Percentiles rank a stretch among this genome's conserved stretches.
phyloP scores from a whole-genome alignment of 2,113 vertebrate species.

The Crypturellus undulatus region DNA sequence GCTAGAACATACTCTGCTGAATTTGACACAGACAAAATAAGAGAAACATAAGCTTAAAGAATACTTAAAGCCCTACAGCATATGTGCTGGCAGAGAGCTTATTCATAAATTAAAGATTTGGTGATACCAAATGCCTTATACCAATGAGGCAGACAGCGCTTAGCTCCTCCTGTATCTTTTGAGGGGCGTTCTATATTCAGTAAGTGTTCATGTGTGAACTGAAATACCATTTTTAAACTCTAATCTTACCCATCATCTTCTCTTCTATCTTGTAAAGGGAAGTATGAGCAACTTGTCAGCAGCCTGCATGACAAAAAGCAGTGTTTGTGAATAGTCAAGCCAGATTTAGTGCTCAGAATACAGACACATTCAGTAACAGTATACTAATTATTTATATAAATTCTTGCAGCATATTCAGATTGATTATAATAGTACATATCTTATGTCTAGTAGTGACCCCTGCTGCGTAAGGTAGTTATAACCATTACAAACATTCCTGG shows the following conservation, averaged over 20 bases:
- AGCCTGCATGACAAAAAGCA: background rate
- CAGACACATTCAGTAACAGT: background rate
- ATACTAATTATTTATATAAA: background rate
- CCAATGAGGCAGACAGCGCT: background rate
- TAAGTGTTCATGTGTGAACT: background rate
- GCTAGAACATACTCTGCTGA: background rate
- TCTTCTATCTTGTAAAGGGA: background rate
- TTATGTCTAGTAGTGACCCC: background rate
- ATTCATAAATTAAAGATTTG: background rate
- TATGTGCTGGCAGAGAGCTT: background rate
- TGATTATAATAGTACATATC: background rate
- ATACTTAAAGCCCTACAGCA: background rate
- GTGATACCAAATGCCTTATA: background rate
- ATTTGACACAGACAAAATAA: background rate
- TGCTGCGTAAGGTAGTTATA: background rate
- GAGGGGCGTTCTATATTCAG: background rate
- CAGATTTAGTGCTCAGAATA: background rate
- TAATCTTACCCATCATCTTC: background rate
- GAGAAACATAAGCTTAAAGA: background rate
- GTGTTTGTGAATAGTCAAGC: background rate
- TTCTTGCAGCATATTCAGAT: background rate
- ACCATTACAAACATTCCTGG: background rate
- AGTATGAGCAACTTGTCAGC: constrained; percentile 15
- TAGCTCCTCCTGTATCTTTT: background rate
- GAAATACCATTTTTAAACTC: background rate